Conservation (phyloP, 2,113 vertebrate species). For the Ictidomys tridecemlineatus region DNA sequence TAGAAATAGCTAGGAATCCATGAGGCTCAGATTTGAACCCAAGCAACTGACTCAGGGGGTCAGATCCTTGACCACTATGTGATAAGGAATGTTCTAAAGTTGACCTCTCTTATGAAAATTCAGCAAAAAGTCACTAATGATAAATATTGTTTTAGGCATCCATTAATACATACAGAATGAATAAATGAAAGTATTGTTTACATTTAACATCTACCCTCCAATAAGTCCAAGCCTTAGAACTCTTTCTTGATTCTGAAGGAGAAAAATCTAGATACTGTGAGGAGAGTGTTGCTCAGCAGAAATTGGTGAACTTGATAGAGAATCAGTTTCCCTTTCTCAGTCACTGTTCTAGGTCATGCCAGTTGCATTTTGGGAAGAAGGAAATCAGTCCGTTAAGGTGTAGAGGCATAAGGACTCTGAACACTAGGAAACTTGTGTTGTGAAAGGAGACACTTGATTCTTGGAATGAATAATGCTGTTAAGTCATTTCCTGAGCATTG, state of each 20-base stretch:
- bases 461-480: neutral
- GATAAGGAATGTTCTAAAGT: neutral
- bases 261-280: neutral
- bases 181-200: neutral
- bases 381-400: neutral
- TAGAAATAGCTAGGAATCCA: neutral
- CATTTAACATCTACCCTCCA: neutral
- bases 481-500: neutral
- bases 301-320: neutral
- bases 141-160: neutral
- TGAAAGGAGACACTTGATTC: neutral
- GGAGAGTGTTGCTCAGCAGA: neutral
- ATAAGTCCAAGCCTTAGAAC: neutral
- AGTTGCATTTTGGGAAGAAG: neutral
- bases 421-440: neutral
- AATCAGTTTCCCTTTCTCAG: neutral
- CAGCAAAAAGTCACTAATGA: neutral
- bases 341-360: neutral
- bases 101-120: neutral
- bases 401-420: neutral
- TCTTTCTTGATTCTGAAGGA: conserved; percentile 9
- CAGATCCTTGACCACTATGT: neutral
- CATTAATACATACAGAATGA: neutral
- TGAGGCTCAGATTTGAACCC: neutral
- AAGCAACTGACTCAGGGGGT: neutral